phyloP scores from a whole-genome alignment of 35 echinoderm and acorn worm species.

The Amphiura filiformis region DNA sequence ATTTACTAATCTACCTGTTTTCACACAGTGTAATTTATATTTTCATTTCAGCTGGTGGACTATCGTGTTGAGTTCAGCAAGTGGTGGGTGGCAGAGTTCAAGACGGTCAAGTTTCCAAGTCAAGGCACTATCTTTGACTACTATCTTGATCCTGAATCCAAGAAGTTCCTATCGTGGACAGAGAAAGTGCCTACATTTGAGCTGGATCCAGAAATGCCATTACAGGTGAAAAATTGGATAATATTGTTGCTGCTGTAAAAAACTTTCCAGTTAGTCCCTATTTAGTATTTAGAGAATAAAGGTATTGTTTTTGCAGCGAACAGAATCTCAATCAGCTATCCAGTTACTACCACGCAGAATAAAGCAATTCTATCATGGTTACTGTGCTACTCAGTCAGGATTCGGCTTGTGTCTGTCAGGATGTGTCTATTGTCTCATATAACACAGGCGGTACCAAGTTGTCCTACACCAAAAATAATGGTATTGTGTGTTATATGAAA shows the following conservation, averaged over 20 bases:
- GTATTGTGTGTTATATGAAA: too few species aligned
- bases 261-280: not conserved
- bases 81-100: slow-evolving; percentile 96
- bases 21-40: not conserved
- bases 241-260: not conserved
- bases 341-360: not conserved
- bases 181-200: slow-evolving; percentile 91
- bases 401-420: too few species aligned
- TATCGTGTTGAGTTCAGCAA: slow-evolving; percentile 98
- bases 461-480: too few species aligned
- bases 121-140: too few species aligned
- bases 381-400: not conserved
- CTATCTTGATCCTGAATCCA: slow-evolving; percentile 82
- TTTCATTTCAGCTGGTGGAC: slow-evolving; percentile 17
- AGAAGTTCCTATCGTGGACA: too few species aligned
- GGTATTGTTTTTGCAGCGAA: not conserved
- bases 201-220: slow-evolving; percentile 90
- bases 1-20: too few species aligned
- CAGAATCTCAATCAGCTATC: not conserved
- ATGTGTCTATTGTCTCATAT: too few species aligned
- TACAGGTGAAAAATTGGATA: too few species aligned
- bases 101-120: too few species aligned
- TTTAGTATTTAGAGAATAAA: not conserved
- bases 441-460: too few species aligned
- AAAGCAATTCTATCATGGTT: not conserved